Evolutionary conservation across 2,888 invertebrate genomes (phyloP), one percentile per base, ranked within the genome.

Genomic region (Leucophenga montana): DNA sequence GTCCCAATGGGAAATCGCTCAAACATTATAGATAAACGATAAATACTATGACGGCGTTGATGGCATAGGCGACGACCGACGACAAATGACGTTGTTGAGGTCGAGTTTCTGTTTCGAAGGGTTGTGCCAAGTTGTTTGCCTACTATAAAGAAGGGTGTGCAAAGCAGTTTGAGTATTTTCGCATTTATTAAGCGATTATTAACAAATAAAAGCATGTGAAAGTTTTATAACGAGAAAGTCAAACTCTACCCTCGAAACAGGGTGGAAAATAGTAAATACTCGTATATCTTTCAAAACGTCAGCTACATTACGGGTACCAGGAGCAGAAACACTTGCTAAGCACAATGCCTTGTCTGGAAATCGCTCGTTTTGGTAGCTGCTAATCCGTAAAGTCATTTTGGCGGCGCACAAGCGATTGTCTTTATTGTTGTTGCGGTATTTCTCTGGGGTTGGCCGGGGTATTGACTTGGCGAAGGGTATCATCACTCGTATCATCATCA

Each of bases 111-210:
- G 27, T 27, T 27, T 8, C 39, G 39, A 39, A 39, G 39, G 39
- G 39, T 39, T 39, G 39, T 33, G 20, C 62, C 18, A 62, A 66
- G 3, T 46, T 54, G 20, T 59, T 31, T 20, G 33, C 8, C 33
- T 33, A 33, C 33, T 33, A 5, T 33, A 8, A 33, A 33, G 33
- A 8, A 33, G 33, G 33, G n/a, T n/a, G 33, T 33, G 33, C 33
- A 33, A 33, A 33, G 33, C 8, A 33, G 11, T 50, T 50, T 50
- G 50, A 76, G 78, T 80, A 78, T 77, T 82, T 83, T 68, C 80
- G 83, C 83, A 81, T 86, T 86, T 86, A 86, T 86, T 85, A 86
- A 85, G 85, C 86, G 86, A 86, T 86, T 86, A 86, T 85, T 82
- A 84, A 84, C 78, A 81, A 83, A 84, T 83, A 83, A 85, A 79